Evolutionary conservation across 1,140 invertebrate genomes (phyloP).

Genomic region (Drosophila willistoni): DNA sequence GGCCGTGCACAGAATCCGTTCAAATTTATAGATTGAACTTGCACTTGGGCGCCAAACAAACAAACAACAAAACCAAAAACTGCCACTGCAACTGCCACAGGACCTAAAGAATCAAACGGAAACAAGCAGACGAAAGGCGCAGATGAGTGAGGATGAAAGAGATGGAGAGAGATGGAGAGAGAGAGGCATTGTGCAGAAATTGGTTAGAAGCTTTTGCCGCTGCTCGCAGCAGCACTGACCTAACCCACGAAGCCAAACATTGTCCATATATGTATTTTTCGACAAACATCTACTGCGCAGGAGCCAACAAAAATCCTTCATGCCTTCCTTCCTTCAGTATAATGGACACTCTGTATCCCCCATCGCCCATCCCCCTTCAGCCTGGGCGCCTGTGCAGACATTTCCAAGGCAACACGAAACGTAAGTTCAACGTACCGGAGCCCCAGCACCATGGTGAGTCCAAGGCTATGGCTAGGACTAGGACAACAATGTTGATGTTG

Average conservation of each 20-base stretch:
- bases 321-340: background rate
- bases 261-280: conserved; percentile 27
- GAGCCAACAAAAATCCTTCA: conserved; percentile 13
- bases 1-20: conserved; percentile 71
- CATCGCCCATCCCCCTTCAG: background rate
- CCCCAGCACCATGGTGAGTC: conserved; percentile 50
- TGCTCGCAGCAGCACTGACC: conserved; percentile 59
- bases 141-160: no score
- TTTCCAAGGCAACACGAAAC: conserved; percentile 74
- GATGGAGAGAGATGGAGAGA: background rate
- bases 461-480: conserved; percentile 71
- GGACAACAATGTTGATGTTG: conserved; percentile 40
- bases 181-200: background rate
- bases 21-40: conserved; percentile 80
- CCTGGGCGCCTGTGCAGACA: conserved; percentile 32
- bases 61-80: conserved; percentile 13
- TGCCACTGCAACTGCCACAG: no score
- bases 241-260: conserved; percentile 54
- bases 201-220: conserved; percentile 29
- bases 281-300: conserved; percentile 54
- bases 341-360: no score
- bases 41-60: conserved; percentile 73
- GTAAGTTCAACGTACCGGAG: conserved; percentile 70
- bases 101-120: background rate
- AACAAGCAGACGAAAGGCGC: background rate